These are phyloP conservation scores for Buceros bicornis DNA, from an alignment of 2,797 vertebrate species.

Conservation along the genomic window DNA sequence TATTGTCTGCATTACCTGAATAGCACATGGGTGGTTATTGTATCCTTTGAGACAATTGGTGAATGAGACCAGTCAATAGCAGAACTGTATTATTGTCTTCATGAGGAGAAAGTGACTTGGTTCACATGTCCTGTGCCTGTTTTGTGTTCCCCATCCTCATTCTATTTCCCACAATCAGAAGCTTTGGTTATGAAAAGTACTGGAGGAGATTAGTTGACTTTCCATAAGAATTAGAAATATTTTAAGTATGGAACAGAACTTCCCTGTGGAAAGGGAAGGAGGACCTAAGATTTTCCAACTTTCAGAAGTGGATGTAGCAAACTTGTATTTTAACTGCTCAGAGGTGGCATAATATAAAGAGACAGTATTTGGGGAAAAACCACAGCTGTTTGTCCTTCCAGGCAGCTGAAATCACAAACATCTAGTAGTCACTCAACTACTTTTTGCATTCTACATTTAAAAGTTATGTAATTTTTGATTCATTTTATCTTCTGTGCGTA, in stretches of 20 bases:
- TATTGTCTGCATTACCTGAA: background rate
- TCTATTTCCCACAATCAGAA: background rate
- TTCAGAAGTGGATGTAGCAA: background rate
- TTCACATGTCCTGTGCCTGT: background rate
- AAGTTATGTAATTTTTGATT: background rate
- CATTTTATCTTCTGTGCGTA: background rate
- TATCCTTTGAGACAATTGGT: background rate
- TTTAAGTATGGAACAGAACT: background rate
- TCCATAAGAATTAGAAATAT: background rate
- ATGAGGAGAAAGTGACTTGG: background rate
- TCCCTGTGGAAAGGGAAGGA: background rate
- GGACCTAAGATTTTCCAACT: background rate
- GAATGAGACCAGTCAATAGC: background rate
- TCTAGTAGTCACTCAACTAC: background rate
- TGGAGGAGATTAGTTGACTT: background rate
- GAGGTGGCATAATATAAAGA: background rate
- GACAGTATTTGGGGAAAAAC: background rate
- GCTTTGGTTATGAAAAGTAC: background rate
- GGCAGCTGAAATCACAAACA: background rate
- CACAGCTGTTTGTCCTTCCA: background rate
- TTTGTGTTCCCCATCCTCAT: background rate
- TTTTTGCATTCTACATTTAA: background rate
- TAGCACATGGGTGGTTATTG: rapidly evolving
- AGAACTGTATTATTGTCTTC: background rate
- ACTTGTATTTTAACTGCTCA: background rate